These are phyloP conservation scores for Hypomesus transpacificus DNA, from an alignment of 2,113 vertebrate genomes.

Conservation along the genomic window DNA sequence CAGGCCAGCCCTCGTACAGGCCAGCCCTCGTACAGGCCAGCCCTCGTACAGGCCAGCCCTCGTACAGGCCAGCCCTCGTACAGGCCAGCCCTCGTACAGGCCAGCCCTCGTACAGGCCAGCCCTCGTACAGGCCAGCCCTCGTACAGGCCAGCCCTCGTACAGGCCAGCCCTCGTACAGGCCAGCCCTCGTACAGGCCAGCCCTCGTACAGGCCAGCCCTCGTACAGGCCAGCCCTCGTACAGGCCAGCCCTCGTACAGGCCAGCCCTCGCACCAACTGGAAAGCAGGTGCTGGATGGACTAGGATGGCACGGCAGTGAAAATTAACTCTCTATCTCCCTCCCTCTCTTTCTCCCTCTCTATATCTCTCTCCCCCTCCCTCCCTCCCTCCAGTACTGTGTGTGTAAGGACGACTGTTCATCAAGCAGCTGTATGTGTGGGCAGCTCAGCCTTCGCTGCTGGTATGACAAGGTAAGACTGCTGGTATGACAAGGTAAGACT, in stretches of 20 bases:
- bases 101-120: no score
- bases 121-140: not conserved
- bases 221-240: no score
- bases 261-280: no score
- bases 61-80: not conserved
- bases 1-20: not conserved
- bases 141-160: no score
- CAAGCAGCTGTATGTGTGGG: slow-evolving; percentile 97
- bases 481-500: no score
- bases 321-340: no score
- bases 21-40: not conserved
- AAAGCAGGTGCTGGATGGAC: not conserved
- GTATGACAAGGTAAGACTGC: slow-evolving; percentile 87
- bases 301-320: no score
- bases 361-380: not conserved
- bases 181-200: not conserved
- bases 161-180: not conserved
- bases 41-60: not conserved
- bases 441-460: slow-evolving; percentile 97
- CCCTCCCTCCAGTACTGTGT: slow-evolving; percentile 84
- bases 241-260: no score
- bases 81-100: not conserved
- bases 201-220: no score
- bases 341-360: no score
- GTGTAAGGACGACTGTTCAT: slow-evolving; percentile 93